phyloP scores from a whole-genome alignment of 2,797 vertebrate genomes.

The Podargus strigoides region DNA sequence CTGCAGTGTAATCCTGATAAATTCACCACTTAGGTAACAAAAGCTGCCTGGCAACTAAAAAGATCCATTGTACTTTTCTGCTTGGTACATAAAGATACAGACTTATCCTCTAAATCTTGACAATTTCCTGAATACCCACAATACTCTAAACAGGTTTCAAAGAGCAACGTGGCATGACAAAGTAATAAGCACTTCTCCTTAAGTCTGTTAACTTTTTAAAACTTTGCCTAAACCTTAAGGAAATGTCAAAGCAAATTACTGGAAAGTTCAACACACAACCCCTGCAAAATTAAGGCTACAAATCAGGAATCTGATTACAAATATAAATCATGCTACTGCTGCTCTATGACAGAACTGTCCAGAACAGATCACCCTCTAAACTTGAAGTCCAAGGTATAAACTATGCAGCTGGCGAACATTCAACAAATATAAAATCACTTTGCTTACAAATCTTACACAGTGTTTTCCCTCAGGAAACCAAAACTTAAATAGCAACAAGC shows the following conservation, averaged over 20 bases:
- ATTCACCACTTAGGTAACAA: background rate
- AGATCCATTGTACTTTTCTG: background rate
- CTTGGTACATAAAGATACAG: background rate
- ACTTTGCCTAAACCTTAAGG: background rate
- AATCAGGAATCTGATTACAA: background rate
- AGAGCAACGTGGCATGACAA: background rate
- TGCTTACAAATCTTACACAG: background rate
- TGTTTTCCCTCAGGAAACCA: background rate
- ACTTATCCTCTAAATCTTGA: background rate
- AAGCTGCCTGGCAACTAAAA: background rate
- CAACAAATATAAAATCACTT: accelerated
- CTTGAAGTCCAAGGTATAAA: background rate
- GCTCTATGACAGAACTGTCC: background rate
- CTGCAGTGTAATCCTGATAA: background rate
- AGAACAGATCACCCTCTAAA: background rate
- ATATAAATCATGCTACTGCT: background rate
- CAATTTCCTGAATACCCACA: background rate
- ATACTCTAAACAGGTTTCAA: background rate
- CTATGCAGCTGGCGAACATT: background rate
- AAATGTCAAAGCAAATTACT: background rate
- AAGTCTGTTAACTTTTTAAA: background rate
- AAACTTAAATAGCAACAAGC: background rate
- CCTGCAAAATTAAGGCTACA: background rate
- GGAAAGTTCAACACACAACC: background rate
- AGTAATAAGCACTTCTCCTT: background rate